A percentile compares a stretch with the other conserved stretches of the same genome.
These are phyloP conservation scores for Ficedula albicollis DNA, from an alignment of 2,797 vertebrate species.

Conservation along the genomic window DNA sequence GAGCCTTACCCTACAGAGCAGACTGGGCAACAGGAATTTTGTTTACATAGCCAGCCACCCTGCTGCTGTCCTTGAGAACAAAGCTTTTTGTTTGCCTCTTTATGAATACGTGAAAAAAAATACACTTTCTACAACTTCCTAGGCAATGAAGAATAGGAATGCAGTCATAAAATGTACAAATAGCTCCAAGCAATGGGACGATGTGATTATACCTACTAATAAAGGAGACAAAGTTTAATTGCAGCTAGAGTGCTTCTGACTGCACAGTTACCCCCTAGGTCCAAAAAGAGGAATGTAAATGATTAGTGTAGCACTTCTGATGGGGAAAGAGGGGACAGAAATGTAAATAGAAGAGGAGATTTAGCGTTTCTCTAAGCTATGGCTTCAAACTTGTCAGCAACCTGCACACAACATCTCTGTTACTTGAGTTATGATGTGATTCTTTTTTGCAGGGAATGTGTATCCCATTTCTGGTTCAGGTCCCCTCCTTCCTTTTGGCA, in stretches of 20 bases:
- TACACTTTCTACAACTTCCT: neutral
- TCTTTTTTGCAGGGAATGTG: neutral
- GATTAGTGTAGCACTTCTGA: neutral
- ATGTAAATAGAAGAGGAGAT: slow-evolving; percentile 5
- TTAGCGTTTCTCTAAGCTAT: slow-evolving; percentile 22
- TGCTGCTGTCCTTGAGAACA: neutral
- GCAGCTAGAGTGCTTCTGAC: neutral
- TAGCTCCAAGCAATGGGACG: neutral
- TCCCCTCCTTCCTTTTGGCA: neutral
- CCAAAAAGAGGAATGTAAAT: neutral
- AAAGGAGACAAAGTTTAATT: slow-evolving; percentile 8
- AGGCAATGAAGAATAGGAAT: neutral
- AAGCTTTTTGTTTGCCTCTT: neutral
- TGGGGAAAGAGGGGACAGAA: neutral
- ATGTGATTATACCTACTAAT: neutral
- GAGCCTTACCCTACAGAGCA: neutral
- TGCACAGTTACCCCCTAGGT: neutral
- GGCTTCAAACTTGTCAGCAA: slow-evolving; percentile 49
- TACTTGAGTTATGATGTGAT: slow-evolving; percentile 13
- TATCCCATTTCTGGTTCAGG: neutral
- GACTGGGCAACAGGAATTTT: neutral
- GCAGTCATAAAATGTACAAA: neutral
- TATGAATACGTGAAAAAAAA: neutral
- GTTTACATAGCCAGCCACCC: neutral
- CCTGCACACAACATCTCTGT: neutral